These are phyloP conservation scores for Gymnoscopelus microlampas DNA, from an alignment of 2,797 vertebrate species.

Conservation along the genomic window DNA sequence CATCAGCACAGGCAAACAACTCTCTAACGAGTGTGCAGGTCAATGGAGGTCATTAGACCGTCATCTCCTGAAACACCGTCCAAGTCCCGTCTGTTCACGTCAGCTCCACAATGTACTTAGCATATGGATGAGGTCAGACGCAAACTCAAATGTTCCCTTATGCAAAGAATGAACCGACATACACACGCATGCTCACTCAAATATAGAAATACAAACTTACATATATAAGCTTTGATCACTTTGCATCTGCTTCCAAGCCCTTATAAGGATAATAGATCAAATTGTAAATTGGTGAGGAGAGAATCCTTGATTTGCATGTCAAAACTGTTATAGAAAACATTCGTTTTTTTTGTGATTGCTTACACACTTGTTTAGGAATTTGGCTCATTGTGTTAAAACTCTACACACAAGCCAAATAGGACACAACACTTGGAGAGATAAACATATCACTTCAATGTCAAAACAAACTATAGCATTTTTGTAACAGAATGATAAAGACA, in stretches of 20 bases:
- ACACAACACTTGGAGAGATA: conserved; percentile 9
- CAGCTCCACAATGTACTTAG: neutral
- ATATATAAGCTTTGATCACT: conserved; percentile 3
- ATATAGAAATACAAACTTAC: conserved; percentile 6
- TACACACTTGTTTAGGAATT: conserved; percentile 7
- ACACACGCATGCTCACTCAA: neutral
- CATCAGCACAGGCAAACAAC: conserved; percentile 28
- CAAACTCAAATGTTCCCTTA: neutral
- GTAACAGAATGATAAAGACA: conserved; percentile 12
- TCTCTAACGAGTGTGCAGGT: conserved; percentile 46
- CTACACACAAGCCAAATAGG: conserved; percentile 17
- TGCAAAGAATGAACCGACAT: neutral
- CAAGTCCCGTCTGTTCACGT: conserved; percentile 33
- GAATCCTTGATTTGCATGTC: neutral
- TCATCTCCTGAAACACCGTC: conserved; percentile 41
- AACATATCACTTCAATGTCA: conserved; percentile 3
- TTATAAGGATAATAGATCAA: conserved; percentile 38
- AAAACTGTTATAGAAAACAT: too few relatives aligned
- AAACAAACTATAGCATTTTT: neutral
- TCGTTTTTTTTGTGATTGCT: neutral
- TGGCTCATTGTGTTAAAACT: conserved; percentile 11
- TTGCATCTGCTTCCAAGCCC: conserved; percentile 39
- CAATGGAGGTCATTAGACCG: conserved; percentile 22
- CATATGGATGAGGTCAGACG: neutral
- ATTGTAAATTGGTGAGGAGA: neutral